Conservation (phyloP, 2,888 invertebrate species). For the Notocelia uddmanniana region DNA sequence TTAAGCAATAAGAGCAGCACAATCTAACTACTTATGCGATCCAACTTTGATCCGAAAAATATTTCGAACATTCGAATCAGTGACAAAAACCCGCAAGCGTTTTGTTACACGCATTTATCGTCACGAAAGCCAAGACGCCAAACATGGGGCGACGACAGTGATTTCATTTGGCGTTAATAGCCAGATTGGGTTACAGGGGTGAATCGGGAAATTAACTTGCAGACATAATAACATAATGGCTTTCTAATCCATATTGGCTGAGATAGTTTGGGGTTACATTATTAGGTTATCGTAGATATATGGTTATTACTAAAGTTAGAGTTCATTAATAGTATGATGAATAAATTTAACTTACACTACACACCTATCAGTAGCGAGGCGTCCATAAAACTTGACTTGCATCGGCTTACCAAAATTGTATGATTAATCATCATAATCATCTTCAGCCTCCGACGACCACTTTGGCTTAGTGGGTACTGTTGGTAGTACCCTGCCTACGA, state of each 20-base stretch:
- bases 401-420: no score
- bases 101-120: slow-evolving; percentile 29
- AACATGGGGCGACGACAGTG: slow-evolving; percentile 50
- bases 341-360: background rate
- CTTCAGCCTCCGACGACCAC: no score
- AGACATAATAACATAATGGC: slow-evolving; percentile 23
- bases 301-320: slow-evolving; percentile 22
- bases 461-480: no score
- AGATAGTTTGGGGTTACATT: slow-evolving; percentile 25
- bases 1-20: background rate
- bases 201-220: slow-evolving; percentile 40
- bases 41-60: background rate
- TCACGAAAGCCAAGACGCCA: slow-evolving; percentile 11
- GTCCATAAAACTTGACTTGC: no score
- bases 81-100: slow-evolving; percentile 15
- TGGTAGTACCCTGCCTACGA: no score
- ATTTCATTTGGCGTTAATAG: slow-evolving; percentile 62
- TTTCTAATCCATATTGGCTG: slow-evolving; percentile 31
- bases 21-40: background rate
- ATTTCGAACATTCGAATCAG: background rate
- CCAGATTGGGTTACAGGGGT: slow-evolving; percentile 56
- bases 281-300: slow-evolving; percentile 20
- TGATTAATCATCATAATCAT: no score
- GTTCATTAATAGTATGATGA: slow-evolving; percentile 3
- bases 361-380: no score